Evolutionary conservation across 1,140 invertebrate species (phyloP).

Genomic region (Brachionus rubens): DNA sequence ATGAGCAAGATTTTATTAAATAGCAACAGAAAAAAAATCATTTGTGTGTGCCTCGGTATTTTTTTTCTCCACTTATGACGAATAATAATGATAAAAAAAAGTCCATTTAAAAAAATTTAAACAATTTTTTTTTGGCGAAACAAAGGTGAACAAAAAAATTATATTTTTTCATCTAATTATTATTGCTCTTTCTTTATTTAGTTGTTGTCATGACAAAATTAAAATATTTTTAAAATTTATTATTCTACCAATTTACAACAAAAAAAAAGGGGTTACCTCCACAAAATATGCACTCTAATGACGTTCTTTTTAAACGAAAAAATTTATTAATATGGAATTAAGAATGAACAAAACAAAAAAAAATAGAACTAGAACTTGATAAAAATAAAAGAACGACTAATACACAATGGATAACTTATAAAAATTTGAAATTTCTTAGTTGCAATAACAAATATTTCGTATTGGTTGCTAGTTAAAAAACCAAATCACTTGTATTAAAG

Average conservation of each 20-base stretch:
- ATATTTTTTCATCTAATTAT: constrained; percentile 37
- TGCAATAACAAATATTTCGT: too few relatives aligned
- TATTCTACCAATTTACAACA: not conserved
- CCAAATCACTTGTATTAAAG: too few relatives aligned
- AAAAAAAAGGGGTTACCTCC: constrained; percentile 6
- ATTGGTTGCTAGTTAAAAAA: too few relatives aligned
- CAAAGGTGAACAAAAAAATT: constrained; percentile 38
- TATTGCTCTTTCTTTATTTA: not conserved
- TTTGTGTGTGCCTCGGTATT: not conserved
- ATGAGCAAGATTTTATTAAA: not conserved
- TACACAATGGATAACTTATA: too few relatives aligned
- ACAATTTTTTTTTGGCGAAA: not conserved
- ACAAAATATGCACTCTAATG: not conserved
- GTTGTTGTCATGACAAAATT: constrained; percentile 14
- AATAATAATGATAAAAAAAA: constrained; percentile 2
- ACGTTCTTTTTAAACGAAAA: too few relatives aligned
- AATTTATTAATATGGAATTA: too few relatives aligned
- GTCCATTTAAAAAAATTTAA: not conserved
- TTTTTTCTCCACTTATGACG: not conserved
- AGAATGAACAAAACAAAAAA: too few relatives aligned
- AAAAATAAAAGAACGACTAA: too few relatives aligned
- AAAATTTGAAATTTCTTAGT: too few relatives aligned
- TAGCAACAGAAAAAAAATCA: constrained; percentile 17
- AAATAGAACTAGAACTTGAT: too few relatives aligned
- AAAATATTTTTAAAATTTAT: constrained; percentile 34